Base-by-base conservation (phyloP, 2,888 invertebrate genomes). In the Gonocerus acuteangulatus region DNA sequence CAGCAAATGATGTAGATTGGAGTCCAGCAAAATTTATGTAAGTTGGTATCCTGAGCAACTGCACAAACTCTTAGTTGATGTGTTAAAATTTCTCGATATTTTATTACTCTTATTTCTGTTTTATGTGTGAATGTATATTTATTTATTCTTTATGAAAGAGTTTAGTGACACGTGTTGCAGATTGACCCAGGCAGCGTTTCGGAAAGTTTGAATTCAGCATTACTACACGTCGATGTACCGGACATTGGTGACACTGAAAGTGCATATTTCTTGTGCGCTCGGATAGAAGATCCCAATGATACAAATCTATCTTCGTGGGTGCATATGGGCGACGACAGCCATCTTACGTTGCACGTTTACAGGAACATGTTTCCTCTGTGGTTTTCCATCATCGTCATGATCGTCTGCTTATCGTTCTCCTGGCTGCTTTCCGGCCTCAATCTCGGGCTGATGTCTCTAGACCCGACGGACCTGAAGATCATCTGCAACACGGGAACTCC, bases 341-440 rank as follows among this genome's bases (percentile, higher is more conserved):
- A 69, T 68, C 78, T 85, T 62, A 76, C 80, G 68, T 72, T 90
- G 3, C 77, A 80, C n/a, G 82, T 84, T 0, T 84, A 85, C 71
- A 80, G 82, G 68, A 80, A 80, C 57, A 66, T 88, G 4, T 71
- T 93, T 47, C 93, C 93, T 0, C 68, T 88, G 0, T 92, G 91
- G 90, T 78, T 84, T 0, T 80, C 88, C 13, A 77, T 92, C 49
- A 69, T 80, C 0, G 80, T 92, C 19, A 86, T 94, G 57, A 61
- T 83, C 13, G 69, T 76, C 6, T 89, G 97, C 66, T 78, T 99
- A 42, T 77, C 79, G 66, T 88, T 97, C 70, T 97, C 97, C 0
- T 93, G 95, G 0, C 77, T 99, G 1, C 99, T 99, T 74, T 96
- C 96, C 58, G 99, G 99, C 0, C 78, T 99, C 34, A 99, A 99